phyloP scores from a whole-genome alignment of 2,797 vertebrate genomes.

The Glyptemys insculpta region DNA sequence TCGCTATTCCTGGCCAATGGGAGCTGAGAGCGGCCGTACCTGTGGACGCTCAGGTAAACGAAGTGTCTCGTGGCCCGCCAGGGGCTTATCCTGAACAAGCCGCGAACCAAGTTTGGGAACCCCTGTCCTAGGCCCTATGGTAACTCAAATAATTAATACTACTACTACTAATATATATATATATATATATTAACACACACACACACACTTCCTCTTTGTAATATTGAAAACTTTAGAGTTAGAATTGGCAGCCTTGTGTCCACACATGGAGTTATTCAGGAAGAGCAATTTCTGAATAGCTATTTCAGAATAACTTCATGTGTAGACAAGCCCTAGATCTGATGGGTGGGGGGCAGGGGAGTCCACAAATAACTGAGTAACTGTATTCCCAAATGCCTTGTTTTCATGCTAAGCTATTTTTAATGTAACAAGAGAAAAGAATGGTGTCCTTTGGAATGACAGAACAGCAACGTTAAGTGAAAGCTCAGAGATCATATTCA shows the following conservation, averaged over 20 bases:
- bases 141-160: not conserved
- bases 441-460: not conserved
- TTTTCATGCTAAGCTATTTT: not conserved
- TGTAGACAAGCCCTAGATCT: not conserved
- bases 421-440: not conserved
- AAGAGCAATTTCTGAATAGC: not conserved
- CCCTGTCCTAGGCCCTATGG: no score
- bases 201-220: not conserved
- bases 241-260: not conserved
- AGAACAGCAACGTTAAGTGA: not conserved
- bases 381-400: not conserved
- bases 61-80: no score
- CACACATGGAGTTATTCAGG: not conserved
- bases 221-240: not conserved
- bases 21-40: no score
- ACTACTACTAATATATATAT: no score
- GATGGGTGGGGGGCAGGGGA: rapidly evolving
- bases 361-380: not conserved
- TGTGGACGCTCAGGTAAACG: no score
- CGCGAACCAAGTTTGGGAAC: no score
- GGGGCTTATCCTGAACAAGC: no score
- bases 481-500: not conserved
- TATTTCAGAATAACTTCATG: not conserved
- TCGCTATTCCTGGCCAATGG: no score
- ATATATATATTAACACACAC: no score